Percentiles rank a stretch among this genome's conserved stretches.
Evolutionary conservation across 2,888 invertebrate species (phyloP).

Genomic region (Lycocerus yunnanus): DNA sequence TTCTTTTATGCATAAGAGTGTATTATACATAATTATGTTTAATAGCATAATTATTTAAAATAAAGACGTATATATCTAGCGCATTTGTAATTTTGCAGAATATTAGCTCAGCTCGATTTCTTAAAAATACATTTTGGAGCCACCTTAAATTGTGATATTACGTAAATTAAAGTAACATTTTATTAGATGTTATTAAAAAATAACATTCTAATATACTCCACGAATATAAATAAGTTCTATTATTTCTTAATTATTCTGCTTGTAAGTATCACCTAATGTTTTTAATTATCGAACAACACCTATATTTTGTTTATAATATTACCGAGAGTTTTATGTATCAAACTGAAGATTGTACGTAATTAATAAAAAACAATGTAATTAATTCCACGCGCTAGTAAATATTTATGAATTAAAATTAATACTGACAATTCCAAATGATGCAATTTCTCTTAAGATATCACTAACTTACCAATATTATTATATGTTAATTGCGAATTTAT

Average conservation of each 20-base stretch:
- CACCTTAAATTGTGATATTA: neutral
- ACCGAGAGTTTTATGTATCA: neutral
- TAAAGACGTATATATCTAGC: neutral
- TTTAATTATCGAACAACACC: neutral
- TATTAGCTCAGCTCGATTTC: neutral
- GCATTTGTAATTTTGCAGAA: neutral
- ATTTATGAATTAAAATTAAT: neutral
- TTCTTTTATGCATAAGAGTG: too few relatives aligned
- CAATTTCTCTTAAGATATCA: neutral
- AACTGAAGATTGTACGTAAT: neutral
- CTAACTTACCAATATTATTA: neutral
- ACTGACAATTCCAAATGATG: neutral
- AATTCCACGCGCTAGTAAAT: neutral
- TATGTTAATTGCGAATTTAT: neutral
- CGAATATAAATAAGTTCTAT: too few relatives aligned
- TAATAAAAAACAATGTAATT: neutral
- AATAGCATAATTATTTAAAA: neutral
- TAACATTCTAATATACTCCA: neutral
- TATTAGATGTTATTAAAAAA: neutral
- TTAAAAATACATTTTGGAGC: neutral
- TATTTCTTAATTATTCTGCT: too few relatives aligned
- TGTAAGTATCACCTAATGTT: neutral
- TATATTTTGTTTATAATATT: neutral
- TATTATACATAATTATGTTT: neutral
- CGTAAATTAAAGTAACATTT: neutral